Conservation (phyloP, 2,113 vertebrate genomes). For the Pithys albifrons region DNA sequence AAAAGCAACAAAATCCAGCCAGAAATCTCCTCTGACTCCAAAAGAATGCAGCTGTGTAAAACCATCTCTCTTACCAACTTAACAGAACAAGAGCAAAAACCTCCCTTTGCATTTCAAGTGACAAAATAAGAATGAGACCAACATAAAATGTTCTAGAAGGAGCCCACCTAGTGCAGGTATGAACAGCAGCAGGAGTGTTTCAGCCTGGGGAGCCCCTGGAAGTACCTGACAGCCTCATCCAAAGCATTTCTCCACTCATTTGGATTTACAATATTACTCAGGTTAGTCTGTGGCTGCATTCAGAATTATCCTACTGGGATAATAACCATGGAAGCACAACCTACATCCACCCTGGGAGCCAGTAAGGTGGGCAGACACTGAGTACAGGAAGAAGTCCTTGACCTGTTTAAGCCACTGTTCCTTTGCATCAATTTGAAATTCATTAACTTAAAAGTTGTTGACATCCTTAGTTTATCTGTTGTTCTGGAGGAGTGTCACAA, state of each 20-base stretch:
- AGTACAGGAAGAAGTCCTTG: neutral
- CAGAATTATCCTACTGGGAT: constrained; percentile 7
- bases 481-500: neutral
- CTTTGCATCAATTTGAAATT: constrained; percentile 19
- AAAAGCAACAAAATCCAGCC: neutral
- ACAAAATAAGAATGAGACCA: neutral
- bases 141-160: neutral
- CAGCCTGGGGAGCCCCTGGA: neutral
- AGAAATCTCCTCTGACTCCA: neutral
- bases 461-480: neutral
- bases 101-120: neutral
- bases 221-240: neutral
- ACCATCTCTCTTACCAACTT: neutral
- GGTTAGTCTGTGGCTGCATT: neutral
- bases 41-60: neutral
- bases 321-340: constrained; percentile 25
- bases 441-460: neutral
- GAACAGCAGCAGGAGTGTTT: neutral
- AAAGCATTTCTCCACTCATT: neutral
- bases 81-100: neutral
- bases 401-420: constrained; percentile 24
- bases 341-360: neutral
- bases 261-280: neutral
- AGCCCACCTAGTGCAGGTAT: neutral
- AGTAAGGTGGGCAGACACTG: neutral